These are phyloP conservation scores for Ochropleura leucogaster DNA, from an alignment of 2,888 invertebrate genomes.

Conservation along the genomic window DNA sequence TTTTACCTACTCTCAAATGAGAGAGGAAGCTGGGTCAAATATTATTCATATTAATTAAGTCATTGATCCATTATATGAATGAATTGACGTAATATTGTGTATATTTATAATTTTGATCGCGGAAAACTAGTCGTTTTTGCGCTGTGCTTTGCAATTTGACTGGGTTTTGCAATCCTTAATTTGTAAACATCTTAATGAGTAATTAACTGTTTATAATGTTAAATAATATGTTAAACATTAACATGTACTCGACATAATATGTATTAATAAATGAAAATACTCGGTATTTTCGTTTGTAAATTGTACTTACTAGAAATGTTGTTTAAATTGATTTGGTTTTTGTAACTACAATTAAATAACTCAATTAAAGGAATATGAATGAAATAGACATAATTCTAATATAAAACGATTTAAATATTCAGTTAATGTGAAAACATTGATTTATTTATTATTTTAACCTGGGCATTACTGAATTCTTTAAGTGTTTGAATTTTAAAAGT, in stretches of 20 bases:
- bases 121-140: conserved; percentile 25
- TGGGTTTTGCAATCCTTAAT: conserved; percentile 24
- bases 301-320: not conserved
- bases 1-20: not conserved
- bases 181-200: conserved; percentile 43
- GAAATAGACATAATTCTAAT: too few relatives aligned
- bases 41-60: conserved; percentile 11
- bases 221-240: conserved; percentile 21
- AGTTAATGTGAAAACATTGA: too few relatives aligned
- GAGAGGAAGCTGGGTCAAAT: not conserved
- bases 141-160: too few relatives aligned
- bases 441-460: too few relatives aligned
- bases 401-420: too few relatives aligned
- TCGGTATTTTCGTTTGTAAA: not conserved
- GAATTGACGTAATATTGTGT: conserved; percentile 26
- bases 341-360: too few relatives aligned
- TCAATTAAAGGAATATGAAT: too few relatives aligned
- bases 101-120: conserved; percentile 15
- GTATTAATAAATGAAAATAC: not conserved
- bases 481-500: too few relatives aligned
- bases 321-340: not conserved
- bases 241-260: not conserved
- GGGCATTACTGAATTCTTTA: too few relatives aligned
- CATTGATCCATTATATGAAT: conserved; percentile 28
- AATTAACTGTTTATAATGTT: conserved; percentile 26